Evolutionary conservation across 1,140 invertebrate genomes (phyloP).

Genomic region (Drosophila lowei): DNA sequence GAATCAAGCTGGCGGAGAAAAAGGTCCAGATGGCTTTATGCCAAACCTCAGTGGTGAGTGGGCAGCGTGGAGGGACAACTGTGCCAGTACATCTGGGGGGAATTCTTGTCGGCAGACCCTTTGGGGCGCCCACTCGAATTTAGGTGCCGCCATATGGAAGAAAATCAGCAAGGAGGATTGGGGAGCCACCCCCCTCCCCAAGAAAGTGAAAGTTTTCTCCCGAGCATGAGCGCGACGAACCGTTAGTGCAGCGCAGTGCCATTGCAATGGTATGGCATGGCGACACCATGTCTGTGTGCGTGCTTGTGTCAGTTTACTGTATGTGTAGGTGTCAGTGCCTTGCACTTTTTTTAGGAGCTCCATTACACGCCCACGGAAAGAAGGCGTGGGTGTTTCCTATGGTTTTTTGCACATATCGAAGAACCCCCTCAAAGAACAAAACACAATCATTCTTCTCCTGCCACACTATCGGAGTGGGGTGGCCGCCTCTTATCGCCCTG

Average conservation of each 20-base stretch:
- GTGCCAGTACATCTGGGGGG: not conserved
- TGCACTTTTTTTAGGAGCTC: slow-evolving; percentile 22
- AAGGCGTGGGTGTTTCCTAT: too few relatives aligned
- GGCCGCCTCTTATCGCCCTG: slow-evolving; percentile 21
- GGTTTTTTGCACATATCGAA: too few relatives aligned
- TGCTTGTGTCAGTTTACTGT: slow-evolving; percentile 12
- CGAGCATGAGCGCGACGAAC: slow-evolving; percentile 29
- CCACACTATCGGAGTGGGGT: slow-evolving; percentile 13
- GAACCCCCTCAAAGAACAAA: too few relatives aligned
- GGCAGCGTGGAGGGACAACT: too few relatives aligned
- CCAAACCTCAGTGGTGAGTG: slow-evolving; percentile 82
- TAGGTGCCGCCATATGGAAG: slow-evolving; percentile 39
- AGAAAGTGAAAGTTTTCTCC: slow-evolving; percentile 68
- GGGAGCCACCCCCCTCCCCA: not conserved
- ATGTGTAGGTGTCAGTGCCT: slow-evolving; percentile 20
- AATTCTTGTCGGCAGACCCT: not conserved
- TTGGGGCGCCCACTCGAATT: too few relatives aligned
- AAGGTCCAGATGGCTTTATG: slow-evolving; percentile 81
- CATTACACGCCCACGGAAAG: too few relatives aligned
- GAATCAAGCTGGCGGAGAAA: slow-evolving; percentile 79
- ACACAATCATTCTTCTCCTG: too few relatives aligned
- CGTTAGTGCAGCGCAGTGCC: slow-evolving; percentile 40
- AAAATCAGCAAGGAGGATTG: slow-evolving; percentile 18
- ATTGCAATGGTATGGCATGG: slow-evolving; percentile 1
- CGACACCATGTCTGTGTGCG: slow-evolving; percentile 35